Evolutionary conservation across 2,797 vertebrate genomes (phyloP).

Genomic region (Anomalospiza imberbis): DNA sequence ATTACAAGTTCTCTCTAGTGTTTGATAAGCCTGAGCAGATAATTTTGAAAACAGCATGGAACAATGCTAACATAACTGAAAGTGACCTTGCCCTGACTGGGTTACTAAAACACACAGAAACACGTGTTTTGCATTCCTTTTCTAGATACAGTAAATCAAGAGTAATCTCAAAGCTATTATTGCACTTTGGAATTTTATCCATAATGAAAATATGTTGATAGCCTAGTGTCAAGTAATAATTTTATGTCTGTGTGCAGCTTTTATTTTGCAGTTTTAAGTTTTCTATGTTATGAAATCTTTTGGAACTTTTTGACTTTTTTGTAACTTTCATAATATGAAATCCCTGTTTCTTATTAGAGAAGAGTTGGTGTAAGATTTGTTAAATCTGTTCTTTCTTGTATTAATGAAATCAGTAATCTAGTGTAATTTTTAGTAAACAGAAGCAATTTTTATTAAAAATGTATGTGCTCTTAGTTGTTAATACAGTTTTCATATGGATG

Average conservation of each 20-base stretch:
- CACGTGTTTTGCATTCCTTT: rapidly evolving
- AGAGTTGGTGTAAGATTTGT: neutral
- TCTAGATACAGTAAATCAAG: neutral
- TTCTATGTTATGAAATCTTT: neutral
- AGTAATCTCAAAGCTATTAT: neutral
- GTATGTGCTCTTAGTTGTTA: neutral
- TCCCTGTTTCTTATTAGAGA: neutral
- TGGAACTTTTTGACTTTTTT: neutral
- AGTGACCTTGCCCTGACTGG: neutral
- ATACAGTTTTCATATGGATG: neutral
- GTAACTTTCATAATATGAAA: neutral
- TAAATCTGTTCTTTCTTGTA: neutral
- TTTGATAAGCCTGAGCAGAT: neutral
- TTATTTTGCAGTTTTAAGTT: neutral
- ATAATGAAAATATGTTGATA: neutral
- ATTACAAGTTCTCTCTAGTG: neutral
- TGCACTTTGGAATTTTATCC: neutral
- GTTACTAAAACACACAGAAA: neutral
- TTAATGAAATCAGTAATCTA: neutral
- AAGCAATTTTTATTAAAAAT: neutral
- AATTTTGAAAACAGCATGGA: neutral
- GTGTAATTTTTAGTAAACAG: neutral
- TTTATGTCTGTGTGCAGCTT: neutral
- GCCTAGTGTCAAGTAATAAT: neutral
- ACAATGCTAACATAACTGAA: neutral